A percentile compares a stretch with the other conserved stretches of the same genome.
Conservation (phyloP, 92 coral and sea anemone species). For the Epizoanthus scotinus region DNA sequence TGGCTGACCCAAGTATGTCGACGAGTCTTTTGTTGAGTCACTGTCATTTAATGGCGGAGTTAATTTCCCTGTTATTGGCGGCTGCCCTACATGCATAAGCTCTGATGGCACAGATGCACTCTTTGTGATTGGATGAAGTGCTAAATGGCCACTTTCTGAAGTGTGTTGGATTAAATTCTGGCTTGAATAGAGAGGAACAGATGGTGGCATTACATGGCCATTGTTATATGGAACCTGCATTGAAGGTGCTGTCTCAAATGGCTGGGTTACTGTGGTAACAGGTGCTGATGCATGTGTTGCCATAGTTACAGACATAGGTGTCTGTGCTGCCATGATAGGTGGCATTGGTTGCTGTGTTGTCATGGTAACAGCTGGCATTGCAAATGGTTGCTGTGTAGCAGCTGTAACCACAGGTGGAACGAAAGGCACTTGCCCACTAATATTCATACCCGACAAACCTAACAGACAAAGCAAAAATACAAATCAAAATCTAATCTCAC, state of each 20-base stretch:
- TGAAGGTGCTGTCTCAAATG: constrained; percentile 13
- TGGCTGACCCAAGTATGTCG: constrained; percentile 73
- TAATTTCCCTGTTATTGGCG: neutral
- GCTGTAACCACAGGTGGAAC: constrained; percentile 15
- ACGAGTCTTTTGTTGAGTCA: constrained; percentile 6
- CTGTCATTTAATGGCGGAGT: constrained; percentile 32
- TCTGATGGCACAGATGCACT: constrained; percentile 40
- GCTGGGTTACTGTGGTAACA: neutral
- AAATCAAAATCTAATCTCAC: too few relatives aligned
- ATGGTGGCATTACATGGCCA: constrained; percentile 17
- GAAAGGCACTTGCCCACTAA: constrained; percentile 32
- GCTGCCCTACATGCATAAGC: constrained; percentile 34
- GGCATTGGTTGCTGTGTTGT: constrained; percentile 26
- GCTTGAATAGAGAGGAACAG: constrained; percentile 9
- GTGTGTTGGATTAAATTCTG: constrained; percentile 5
- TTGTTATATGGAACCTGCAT: neutral
- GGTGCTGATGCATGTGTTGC: constrained; percentile 1
- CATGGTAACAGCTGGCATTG: constrained; percentile 7
- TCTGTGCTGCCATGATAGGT: constrained; percentile 22
- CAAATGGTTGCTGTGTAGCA: constrained; percentile 36
- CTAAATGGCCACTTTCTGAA: constrained; percentile 15
- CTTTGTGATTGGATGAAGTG: constrained; percentile 32
- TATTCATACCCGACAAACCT: constrained; percentile 33
- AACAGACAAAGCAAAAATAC: neutral
- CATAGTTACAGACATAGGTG: constrained; percentile 5